Evolutionary conservation across 1,140 invertebrate species (phyloP), one percentile per base, ranked within the genome.

Genomic region (Drosophila simulans): DNA sequence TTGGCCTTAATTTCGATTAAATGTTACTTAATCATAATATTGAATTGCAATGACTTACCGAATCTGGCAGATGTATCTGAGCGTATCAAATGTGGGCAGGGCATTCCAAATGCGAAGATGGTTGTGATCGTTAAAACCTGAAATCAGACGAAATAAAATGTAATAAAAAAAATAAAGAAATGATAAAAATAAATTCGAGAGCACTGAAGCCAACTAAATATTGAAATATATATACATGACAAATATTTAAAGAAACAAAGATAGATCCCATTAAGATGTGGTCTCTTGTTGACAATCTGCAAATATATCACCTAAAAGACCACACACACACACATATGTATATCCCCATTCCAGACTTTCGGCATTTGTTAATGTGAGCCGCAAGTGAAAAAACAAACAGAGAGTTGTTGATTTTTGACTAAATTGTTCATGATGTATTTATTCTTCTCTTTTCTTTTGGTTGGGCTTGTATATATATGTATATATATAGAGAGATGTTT

Each of bases 341-440:
- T 37, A 12, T 13, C 35, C 35, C 34, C 17, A n/a, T 13, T 37
- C 12, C 4, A 13, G 12, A 46, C 12, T 12, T 48, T 8, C 1
- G 31, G 7, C 27, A 5, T 17, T 4, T 31, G 27, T n/a, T 40
- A 27, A 51, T 51, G 11, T 4, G 15, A 43, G 25, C 20, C 35
- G n/a, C 35, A 57, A 31, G 37, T 37, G 43, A 17, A 46, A 78
- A 69, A 56, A 62, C 52, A 73, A 62, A 42, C 13, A 55, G 27
- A 8, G 17, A 46, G 12, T 54, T 70, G 74, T 56, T 71, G 78
- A 86, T 82, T 49, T 86, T 86, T 88, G 82, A 86, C 82, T 86
- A 86, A 86, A 88, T 88, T 86, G 78, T 76, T 66, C 78, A 78
- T 75, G 74, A 85, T 85, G 63, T 84, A 85, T 84, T 85, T 86